These are phyloP conservation scores for Phrynosoma platyrhinos DNA, from an alignment of 2,113 vertebrate species.

Conservation along the genomic window DNA sequence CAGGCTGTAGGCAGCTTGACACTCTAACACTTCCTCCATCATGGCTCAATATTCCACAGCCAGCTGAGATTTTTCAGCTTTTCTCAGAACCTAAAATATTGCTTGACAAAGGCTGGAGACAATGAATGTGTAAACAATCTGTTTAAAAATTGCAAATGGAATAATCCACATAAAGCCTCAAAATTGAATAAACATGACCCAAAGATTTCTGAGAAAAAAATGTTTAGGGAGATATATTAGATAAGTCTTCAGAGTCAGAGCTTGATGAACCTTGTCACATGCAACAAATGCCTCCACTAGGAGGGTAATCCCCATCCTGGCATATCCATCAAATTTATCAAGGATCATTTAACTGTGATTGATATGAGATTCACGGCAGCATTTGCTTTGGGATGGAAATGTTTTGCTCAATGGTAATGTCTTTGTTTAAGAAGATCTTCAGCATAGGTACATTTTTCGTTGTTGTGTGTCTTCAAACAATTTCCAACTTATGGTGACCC, in stretches of 20 bases:
- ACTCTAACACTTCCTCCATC: slow-evolving; percentile 33
- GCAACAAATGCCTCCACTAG: neutral
- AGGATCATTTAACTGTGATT: neutral
- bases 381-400: neutral
- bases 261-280: neutral
- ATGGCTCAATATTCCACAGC: slow-evolving; percentile 52
- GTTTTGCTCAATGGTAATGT: neutral
- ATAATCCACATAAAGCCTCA: slow-evolving; percentile 18
- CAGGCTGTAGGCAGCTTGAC: slow-evolving; percentile 24
- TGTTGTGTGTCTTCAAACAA: too few species aligned
- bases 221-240: neutral
- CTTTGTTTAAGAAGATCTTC: neutral
- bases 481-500: too few species aligned
- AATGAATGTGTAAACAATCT: neutral
- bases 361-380: neutral
- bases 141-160: neutral
- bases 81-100: slow-evolving; percentile 43
- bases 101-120: slow-evolving; percentile 49
- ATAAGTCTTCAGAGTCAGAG: neutral
- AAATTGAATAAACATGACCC: slow-evolving; percentile 64
- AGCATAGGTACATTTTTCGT: neutral
- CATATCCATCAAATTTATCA: neutral
- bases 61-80: slow-evolving; percentile 24
- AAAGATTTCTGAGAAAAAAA: slow-evolving; percentile 56
- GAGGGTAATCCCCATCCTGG: neutral